These are phyloP conservation scores for Escarpia spicata DNA, from an alignment of 2,888 invertebrate species.

Conservation along the genomic window DNA sequence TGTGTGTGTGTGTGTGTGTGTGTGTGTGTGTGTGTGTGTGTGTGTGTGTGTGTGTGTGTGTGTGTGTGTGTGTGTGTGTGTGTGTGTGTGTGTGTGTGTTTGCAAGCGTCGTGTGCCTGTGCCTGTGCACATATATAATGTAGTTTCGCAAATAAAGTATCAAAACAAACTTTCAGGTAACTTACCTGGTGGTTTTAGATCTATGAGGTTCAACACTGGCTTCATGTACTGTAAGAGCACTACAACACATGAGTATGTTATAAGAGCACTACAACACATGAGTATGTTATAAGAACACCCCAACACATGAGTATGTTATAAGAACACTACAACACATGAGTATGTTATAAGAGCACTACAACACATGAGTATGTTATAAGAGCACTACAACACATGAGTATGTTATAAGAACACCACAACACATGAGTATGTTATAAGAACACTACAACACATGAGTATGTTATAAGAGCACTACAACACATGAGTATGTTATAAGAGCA, in stretches of 20 bases:
- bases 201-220: neutral
- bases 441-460: neutral
- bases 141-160: neutral
- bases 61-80: too few relatives aligned
- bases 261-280: neutral
- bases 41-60: too few relatives aligned
- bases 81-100: too few relatives aligned
- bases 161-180: neutral
- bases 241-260: neutral
- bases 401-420: neutral
- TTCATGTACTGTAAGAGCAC: constrained; percentile 2
- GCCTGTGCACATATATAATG: too few relatives aligned
- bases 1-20: too few relatives aligned
- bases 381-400: neutral
- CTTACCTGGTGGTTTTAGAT: neutral
- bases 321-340: neutral
- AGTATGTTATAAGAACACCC: neutral
- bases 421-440: neutral
- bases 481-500: neutral
- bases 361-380: neutral
- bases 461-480: neutral
- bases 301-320: neutral
- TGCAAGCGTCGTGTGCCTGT: too few relatives aligned
- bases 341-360: neutral
- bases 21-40: too few relatives aligned